phyloP scores from a whole-genome alignment of 2,113 vertebrate species.

The Chelonoidis abingdonii region DNA sequence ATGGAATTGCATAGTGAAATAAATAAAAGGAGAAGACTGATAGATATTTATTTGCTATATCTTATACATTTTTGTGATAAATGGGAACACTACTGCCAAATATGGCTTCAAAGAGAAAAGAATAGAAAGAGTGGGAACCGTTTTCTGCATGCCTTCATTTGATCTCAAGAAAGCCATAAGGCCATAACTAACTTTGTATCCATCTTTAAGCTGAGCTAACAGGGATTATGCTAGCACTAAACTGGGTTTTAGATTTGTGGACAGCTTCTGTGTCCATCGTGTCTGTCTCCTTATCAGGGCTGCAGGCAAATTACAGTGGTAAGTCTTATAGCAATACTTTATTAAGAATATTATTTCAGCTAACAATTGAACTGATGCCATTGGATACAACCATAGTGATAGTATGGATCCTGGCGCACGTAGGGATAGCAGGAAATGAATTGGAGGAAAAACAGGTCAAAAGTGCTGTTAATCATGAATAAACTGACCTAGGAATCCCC shows the following conservation, averaged over 20 bases:
- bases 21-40: not conserved
- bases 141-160: not conserved
- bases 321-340: not conserved
- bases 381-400: not conserved
- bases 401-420: not conserved
- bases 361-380: not conserved
- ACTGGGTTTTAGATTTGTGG: not conserved
- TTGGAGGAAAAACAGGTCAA: not conserved
- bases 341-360: no score
- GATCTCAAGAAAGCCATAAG: not conserved
- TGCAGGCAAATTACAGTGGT: not conserved
- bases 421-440: not conserved
- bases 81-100: not conserved
- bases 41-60: no score
- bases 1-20: not conserved
- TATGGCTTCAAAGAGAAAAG: not conserved
- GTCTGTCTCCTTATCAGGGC: not conserved
- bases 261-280: no score
- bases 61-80: not conserved
- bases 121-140: not conserved
- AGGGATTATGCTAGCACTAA: not conserved
- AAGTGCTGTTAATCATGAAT: not conserved
- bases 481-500: not conserved
- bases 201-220: not conserved
- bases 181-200: not conserved